phyloP scores from a whole-genome alignment of 2,113 vertebrate genomes.

The Synchiropus splendidus region DNA sequence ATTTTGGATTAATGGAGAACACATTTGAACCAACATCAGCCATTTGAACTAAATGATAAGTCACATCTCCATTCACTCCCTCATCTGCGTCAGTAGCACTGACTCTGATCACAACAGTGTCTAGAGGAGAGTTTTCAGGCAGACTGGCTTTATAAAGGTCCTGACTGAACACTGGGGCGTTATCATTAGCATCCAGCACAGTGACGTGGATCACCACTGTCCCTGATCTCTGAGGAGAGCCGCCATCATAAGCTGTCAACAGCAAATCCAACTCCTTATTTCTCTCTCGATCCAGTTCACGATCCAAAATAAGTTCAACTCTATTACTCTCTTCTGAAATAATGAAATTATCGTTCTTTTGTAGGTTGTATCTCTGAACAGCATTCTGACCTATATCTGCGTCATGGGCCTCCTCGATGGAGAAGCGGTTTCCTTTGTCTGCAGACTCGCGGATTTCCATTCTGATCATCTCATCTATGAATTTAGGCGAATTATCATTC shows the following conservation, averaged over 20 bases:
- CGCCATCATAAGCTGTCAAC: slow-evolving; percentile 49
- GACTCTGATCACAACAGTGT: slow-evolving; percentile 39
- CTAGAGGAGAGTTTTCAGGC: slow-evolving; percentile 29
- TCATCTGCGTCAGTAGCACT: slow-evolving; percentile 68
- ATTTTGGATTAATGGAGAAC: slow-evolving; percentile 28
- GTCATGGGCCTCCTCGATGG: slow-evolving; percentile 63
- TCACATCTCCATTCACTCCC: slow-evolving; percentile 53
- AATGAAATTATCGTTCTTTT: slow-evolving; percentile 33
- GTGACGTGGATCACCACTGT: slow-evolving; percentile 37
- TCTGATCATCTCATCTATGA: slow-evolving; percentile 43
- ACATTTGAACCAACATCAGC: slow-evolving; percentile 34
- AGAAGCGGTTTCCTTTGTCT: slow-evolving; percentile 29
- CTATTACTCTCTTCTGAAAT: slow-evolving; percentile 7
- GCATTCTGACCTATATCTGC: slow-evolving; percentile 67
- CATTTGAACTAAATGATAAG: slow-evolving; percentile 53
- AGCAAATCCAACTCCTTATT: slow-evolving; percentile 27
- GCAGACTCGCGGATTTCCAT: slow-evolving; percentile 38
- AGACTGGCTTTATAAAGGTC: slow-evolving; percentile 29
- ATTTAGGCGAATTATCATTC: slow-evolving; percentile 57
- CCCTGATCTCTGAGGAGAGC: slow-evolving; percentile 45
- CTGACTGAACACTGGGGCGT: slow-evolving; percentile 41
- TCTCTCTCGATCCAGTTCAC: slow-evolving; percentile 47
- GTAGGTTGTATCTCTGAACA: slow-evolving; percentile 63
- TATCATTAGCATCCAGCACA: slow-evolving; percentile 52
- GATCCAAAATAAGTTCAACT: slow-evolving; percentile 33